Base-by-base conservation (phyloP, 2,888 invertebrate species). In the Coelopa pilipes region DNA sequence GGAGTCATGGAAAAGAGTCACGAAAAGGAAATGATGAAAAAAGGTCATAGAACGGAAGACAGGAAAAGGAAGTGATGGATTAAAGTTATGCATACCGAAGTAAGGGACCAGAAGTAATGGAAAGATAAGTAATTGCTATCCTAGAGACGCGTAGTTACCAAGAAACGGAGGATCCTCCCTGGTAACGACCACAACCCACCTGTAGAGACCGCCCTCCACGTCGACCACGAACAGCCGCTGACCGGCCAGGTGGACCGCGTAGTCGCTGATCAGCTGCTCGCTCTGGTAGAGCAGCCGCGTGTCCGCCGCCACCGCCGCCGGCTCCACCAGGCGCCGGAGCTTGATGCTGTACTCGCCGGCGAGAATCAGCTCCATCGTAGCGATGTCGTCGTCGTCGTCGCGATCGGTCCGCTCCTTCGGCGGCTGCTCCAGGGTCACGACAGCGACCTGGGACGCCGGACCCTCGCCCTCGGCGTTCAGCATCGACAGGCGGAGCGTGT, bases 381-480 rank as follows among this genome's bases (percentile, higher is more conserved):
- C 76, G 2, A 80, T 53, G n/a, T 77, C 76, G 24, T 79, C 80
- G 12, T 75, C 70, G 1, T 73, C 57, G 11, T 75, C 73, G 12
- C 65, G 50, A 7, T 34, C 34, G 4, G 34, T 4, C 2, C 74
- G 17, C 2, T 1, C 90, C 90, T 79, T 93, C 92, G 72, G 92
- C 91, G 77, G 93, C 88, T 19, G 94, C 90, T 55, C 89, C 1
- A 92, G 92, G 0, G 95, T 95, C 7, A 91, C 90, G 15, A 94
- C 91, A 70, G 89, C 88, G 12, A 90, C 90, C 70, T 88, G 88
- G 0, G 92, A 92, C 7, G 90, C 87, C 0, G 96, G 96, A 2
- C 96, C 95, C 80, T 93, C 92, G 2, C 96, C 96, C 47, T 92
- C 91, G 1, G 90, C 90, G 83, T 96, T 96, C 78, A 93, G 89